phyloP scores from a whole-genome alignment of 2,888 invertebrate genomes.

The Drosophila dives region DNA sequence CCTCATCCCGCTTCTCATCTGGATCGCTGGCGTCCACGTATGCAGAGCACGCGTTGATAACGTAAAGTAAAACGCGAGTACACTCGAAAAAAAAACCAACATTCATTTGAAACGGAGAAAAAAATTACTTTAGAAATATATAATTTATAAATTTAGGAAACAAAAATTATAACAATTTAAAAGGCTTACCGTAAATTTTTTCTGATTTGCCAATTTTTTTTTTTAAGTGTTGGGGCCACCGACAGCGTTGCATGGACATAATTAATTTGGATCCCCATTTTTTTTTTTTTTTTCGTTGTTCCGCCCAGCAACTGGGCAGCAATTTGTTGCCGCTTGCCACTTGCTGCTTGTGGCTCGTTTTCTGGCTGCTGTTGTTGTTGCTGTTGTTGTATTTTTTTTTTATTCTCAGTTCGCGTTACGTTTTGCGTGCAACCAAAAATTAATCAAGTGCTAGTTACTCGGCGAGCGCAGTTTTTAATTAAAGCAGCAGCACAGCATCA shows the following conservation, averaged over 20 bases:
- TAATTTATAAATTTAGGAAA: not conserved
- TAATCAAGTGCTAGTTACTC: slow-evolving; percentile 80
- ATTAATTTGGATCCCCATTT: slow-evolving; percentile 75
- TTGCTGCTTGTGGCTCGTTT: slow-evolving; percentile 41
- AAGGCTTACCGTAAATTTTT: not conserved
- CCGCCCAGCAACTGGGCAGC: slow-evolving; percentile 53
- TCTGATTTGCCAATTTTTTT: not conserved
- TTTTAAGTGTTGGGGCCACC: slow-evolving; percentile 27
- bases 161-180: not conserved
- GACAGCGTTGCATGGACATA: slow-evolving; percentile 77
- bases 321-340: slow-evolving; percentile 64
- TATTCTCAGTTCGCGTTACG: slow-evolving; percentile 58
- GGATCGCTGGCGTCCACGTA: slow-evolving; percentile 57
- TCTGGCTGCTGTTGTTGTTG: slow-evolving; percentile 20
- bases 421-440: slow-evolving; percentile 81
- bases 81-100: not conserved
- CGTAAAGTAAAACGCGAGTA: slow-evolving; percentile 59
- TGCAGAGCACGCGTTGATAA: slow-evolving; percentile 80
- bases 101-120: not conserved
- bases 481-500: slow-evolving; percentile 69
- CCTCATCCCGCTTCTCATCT: not conserved
- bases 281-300: slow-evolving; percentile 34
- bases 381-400: slow-evolving; percentile 37
- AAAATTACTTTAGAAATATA: not conserved
- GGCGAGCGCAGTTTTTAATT: slow-evolving; percentile 74